Percentiles rank a stretch among this genome's conserved stretches.
These are phyloP conservation scores for Petrocephalus zakoni DNA, from an alignment of 2,113 vertebrate species.

Conservation along the genomic window DNA sequence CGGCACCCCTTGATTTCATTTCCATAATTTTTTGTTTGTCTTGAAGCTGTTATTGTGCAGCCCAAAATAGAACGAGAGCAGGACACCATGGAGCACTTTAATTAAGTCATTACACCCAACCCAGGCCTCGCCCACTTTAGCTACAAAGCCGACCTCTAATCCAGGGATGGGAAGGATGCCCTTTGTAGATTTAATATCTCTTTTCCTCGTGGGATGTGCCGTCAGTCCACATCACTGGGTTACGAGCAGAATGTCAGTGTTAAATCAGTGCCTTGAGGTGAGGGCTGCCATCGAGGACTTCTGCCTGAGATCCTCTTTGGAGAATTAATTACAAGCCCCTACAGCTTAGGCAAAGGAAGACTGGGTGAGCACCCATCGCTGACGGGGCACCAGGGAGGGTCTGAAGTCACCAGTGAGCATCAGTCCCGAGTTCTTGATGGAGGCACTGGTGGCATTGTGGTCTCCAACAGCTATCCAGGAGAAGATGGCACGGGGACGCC, in stretches of 20 bases:
- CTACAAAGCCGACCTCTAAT: slow-evolving; percentile 60
- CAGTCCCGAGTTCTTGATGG: neutral
- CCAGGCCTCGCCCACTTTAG: slow-evolving; percentile 55
- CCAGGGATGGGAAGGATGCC: slow-evolving; percentile 48
- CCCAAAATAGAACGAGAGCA: slow-evolving; percentile 43
- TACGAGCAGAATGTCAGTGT: slow-evolving; percentile 53
- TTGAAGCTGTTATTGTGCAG: slow-evolving; percentile 54
- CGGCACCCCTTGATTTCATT: slow-evolving; percentile 29
- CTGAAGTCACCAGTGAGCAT: neutral
- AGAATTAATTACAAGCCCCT: slow-evolving; percentile 61
- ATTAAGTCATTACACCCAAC: slow-evolving; percentile 54
- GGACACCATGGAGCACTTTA: slow-evolving; percentile 55
- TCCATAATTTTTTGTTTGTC: slow-evolving; percentile 34
- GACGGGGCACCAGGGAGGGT: neutral
- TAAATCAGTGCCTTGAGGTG: slow-evolving; percentile 54
- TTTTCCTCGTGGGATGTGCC: slow-evolving; percentile 40
- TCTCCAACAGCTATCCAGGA: too few relatives aligned
- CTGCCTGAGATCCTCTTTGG: slow-evolving; percentile 54
- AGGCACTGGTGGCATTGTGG: neutral
- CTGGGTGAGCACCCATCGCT: neutral
- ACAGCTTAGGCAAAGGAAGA: neutral
- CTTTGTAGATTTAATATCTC: slow-evolving; percentile 62
- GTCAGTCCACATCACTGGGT: slow-evolving; percentile 55
- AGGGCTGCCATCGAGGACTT: slow-evolving; percentile 58
- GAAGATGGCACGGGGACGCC: too few relatives aligned